Conservation (phyloP, 2,888 invertebrate species). For the Antitype chi region DNA sequence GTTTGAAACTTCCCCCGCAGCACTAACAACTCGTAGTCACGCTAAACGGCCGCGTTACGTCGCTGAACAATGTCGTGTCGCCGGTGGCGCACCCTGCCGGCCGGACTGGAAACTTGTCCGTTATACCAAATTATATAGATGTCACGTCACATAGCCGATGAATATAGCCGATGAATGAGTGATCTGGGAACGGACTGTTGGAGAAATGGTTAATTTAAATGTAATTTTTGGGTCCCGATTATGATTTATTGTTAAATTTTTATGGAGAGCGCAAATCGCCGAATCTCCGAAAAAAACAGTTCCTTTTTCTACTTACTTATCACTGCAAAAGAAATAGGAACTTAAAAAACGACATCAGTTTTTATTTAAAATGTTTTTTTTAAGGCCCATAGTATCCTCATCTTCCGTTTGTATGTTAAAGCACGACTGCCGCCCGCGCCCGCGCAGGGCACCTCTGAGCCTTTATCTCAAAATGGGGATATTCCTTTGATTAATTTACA, state of each 20-base stretch:
- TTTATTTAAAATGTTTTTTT: too few species aligned
- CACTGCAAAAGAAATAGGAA: too few species aligned
- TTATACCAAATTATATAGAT: slow-evolving; percentile 53
- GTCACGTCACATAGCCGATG: slow-evolving; percentile 48
- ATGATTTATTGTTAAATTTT: slow-evolving; percentile 16
- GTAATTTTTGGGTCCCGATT: slow-evolving; percentile 15
- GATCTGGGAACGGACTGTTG: slow-evolving; percentile 22
- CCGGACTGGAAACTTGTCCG: slow-evolving; percentile 38
- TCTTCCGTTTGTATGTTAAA: too few species aligned
- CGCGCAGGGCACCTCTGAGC: too few species aligned
- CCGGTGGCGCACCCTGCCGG: slow-evolving; percentile 63
- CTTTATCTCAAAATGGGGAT: too few species aligned
- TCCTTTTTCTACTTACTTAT: too few species aligned
- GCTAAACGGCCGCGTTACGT: slow-evolving; percentile 63
- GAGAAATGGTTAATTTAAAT: slow-evolving; percentile 9
- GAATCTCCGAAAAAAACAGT: too few species aligned
- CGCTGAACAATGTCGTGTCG: slow-evolving; percentile 65
- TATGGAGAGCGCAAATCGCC: too few species aligned
- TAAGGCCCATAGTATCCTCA: too few species aligned
- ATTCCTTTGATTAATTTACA: too few species aligned
- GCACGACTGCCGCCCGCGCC: too few species aligned
- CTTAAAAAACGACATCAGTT: too few species aligned
- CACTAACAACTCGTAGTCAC: slow-evolving; percentile 69
- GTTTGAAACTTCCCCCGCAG: slow-evolving; percentile 29
- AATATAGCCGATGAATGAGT: slow-evolving; percentile 37